Base-by-base conservation (phyloP, 2,113 vertebrate species). In the Ptilorrhoa leucosticta region DNA sequence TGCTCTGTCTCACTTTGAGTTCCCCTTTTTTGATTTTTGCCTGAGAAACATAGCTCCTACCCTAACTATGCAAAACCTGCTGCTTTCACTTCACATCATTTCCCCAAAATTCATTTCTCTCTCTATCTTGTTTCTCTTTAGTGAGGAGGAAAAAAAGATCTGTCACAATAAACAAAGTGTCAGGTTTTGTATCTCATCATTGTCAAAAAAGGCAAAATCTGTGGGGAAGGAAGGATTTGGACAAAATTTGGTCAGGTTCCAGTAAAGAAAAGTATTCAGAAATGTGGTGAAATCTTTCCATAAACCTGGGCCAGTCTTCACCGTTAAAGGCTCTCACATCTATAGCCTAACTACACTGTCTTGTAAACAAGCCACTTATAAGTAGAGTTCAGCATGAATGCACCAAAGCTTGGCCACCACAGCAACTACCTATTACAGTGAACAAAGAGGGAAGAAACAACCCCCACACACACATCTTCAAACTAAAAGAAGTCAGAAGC, bases 71-170 rank as follows among this genome's bases (percentile, higher is more conserved):
- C 78, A 93, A 96, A 95, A 89, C 37, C 31, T 94, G 35, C 73
- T 72, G 51, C 81, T 96, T 96, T 96, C 87, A 87, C 12, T 91
- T 96, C 50, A 73, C 54, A 47, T 85, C 1, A 79, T 83, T 96
- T 95, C 89, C 84, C 39, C 8, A 2, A 89, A 84, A 89, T 89
- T 65, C 0, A 77, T 70, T 70, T 39, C 40, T 69, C 11, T 64
- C 10, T 68, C 19, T 66, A 1, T 5, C 26, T 68, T 75, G 3
- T 61, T 92, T 93, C 45, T 69, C 21, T 39, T 76, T 7, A 80
- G 30, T 22, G 11, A 70, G 65, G 13, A 12, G 21, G 60, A 26
- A 61, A 42, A 37, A 26, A n/a, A 31, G 21, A 13, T 21, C 20
- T 45, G 35, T 42, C 21, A 48, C 47, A 72, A 53, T 28, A 56